A percentile compares a stretch with the other conserved stretches of the same genome.
phyloP scores from a whole-genome alignment of 2,888 invertebrate genomes.

The Drosophila monieri region DNA sequence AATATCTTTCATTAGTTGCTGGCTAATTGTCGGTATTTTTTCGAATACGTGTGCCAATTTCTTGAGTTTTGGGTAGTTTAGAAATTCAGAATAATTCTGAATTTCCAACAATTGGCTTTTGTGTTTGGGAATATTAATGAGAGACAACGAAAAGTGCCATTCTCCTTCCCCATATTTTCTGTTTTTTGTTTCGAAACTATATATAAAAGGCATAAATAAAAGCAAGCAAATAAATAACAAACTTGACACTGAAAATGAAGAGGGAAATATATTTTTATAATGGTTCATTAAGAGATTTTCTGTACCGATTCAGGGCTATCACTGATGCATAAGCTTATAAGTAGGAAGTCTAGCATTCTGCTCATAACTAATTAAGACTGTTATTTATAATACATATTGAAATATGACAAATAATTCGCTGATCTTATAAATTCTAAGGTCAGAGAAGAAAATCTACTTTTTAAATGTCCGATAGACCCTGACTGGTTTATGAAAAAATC shows the following conservation, averaged over 20 bases:
- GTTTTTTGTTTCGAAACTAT: neutral
- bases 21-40: conserved; percentile 51
- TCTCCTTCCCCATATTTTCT: conserved; percentile 7
- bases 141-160: conserved; percentile 7
- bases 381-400: conserved; percentile 7
- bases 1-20: conserved; percentile 47
- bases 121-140: neutral
- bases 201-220: conserved; percentile 24
- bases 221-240: conserved; percentile 61
- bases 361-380: neutral
- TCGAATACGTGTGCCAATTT: conserved; percentile 20
- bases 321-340: conserved; percentile 26
- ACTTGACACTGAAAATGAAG: conserved; percentile 67
- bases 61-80: conserved; percentile 4
- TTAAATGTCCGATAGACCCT: neutral
- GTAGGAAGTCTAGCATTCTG: conserved; percentile 15
- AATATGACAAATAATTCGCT: neutral
- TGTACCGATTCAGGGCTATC: conserved; percentile 29
- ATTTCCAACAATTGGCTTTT: conserved; percentile 24
- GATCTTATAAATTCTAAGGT: neutral
- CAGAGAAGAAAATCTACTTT: neutral
- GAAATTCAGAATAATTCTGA: conserved; percentile 1
- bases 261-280: conserved; percentile 43
- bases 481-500: neutral
- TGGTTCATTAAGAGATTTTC: conserved; percentile 65